Percentiles rank a stretch among this genome's conserved stretches.
Evolutionary conservation across 2,888 invertebrate genomes (phyloP).

Genomic region (Schizotus pectinicornis): DNA sequence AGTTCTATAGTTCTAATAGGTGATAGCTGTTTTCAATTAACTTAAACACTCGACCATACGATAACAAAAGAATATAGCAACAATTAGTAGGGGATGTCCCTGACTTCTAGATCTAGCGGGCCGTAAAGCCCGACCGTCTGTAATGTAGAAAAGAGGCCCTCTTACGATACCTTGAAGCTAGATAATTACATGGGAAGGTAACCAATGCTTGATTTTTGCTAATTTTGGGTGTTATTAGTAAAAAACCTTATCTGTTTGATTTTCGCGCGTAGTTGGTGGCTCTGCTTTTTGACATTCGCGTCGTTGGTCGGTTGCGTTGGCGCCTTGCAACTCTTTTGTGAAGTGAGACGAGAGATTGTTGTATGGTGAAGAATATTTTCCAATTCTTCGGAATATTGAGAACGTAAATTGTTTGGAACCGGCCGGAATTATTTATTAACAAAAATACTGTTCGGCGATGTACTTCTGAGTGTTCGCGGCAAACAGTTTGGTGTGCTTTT

Average conservation of each 20-base stretch:
- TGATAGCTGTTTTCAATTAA: too few relatives aligned
- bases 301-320: slow-evolving; percentile 4
- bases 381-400: slow-evolving; percentile 16
- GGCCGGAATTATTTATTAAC: slow-evolving; percentile 12
- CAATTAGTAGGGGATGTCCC: too few relatives aligned
- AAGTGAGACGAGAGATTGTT: slow-evolving; percentile 26
- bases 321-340: slow-evolving; percentile 17
- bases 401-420: slow-evolving; percentile 12
- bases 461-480: slow-evolving; percentile 22
- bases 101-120: too few relatives aligned
- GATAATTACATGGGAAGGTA: too few relatives aligned
- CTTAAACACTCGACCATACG: too few relatives aligned
- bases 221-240: too few relatives aligned
- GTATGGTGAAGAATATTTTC: slow-evolving; percentile 22
- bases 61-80: too few relatives aligned
- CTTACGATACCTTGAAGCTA: too few relatives aligned
- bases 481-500: slow-evolving; percentile 58
- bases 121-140: too few relatives aligned
- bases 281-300: slow-evolving; percentile 2
- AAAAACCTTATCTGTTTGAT: too few relatives aligned
- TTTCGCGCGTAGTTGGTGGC: slow-evolving; percentile 2
- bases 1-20: background rate
- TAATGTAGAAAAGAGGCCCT: too few relatives aligned
- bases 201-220: too few relatives aligned
- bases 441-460: slow-evolving; percentile 15